Base-by-base conservation (phyloP, 92 coral and sea anemone species). In the Parazoanthus atlanticus region DNA sequence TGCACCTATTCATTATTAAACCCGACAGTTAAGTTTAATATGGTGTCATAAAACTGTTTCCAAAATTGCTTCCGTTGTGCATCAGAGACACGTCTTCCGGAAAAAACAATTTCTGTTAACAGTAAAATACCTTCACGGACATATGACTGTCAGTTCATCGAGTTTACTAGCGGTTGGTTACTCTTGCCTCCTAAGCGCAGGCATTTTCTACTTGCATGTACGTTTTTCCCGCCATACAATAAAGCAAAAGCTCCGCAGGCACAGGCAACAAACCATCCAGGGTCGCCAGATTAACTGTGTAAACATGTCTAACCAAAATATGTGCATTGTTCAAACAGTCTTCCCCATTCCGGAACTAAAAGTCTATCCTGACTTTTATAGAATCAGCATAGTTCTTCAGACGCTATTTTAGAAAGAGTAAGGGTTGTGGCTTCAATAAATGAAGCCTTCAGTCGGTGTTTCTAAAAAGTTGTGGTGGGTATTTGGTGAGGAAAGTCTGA, bases 1-100 rank as follows among this genome's bases (percentile, higher is more conserved):
- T 76, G 56, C 80, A 30, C 80, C 80, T 76, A 76, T 19, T 76
- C 80, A 76, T 76, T 40, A 76, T 76, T 40, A 40, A 40, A 76
- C 38, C 11, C 49, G 12, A 43, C 49, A 43, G 17, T 52, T 52
- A 52, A 52, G 58, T 52, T 52, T 38, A 38, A 76, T 76, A 15
- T 40, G 56, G 31, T 76, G 80, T 41, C 54, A 47, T 76, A 6
- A 40, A 76, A 76, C 43, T 52, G 80, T 76, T 76, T 38, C 46
- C 5, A 19, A 76, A 76, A 76, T 46, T 26, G 41, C 80, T 23
- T 76, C 80, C 80, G 80, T 47, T 76, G 23, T 40, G 28, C 23
- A 76, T 34, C 58, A 52, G 19, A 52, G 58, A 52, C 58, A 15
- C 58, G 17, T 52, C 38, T 43, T 43, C 12, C 49, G 10, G 19